Base-by-base conservation (phyloP, 1,140 invertebrate genomes). In the Achatina immaculata region DNA sequence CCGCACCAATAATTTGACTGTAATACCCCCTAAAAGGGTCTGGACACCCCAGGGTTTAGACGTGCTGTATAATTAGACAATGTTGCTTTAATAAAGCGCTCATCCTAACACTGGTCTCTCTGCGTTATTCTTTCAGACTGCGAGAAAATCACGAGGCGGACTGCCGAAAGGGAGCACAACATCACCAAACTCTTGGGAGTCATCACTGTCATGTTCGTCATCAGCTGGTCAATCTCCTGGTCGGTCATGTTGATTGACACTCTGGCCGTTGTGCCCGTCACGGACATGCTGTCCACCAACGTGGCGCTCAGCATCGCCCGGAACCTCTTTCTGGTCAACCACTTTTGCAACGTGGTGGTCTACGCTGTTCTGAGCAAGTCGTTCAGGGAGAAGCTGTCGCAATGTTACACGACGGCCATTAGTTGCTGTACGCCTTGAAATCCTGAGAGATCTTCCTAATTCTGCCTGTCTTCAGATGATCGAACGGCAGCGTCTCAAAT, bases 181-280 rank as follows among this genome's bases (percentile, higher is more conserved):
- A 79, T 79, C 77, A 79, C 77, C 9, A 58, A 62, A 36, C 77
- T 79, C 6, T 66, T 79, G 28, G 77, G 65, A 21, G 77, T 79
- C 28, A 79, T 79, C 77, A 79, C 77, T 2, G 0, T 71, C 40
- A 71, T 79, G 6, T 79, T 79, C 43, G 77, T 79, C 42, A 51
- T 79, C 65, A 69, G 65, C 66, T 79, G 77, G 77, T 79, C 78
- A 3, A 48, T 80, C 1, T 80, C 66, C 28, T 80, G 66, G 78
- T 40, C 42, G 1, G 78, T 80, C 24, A 72, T 51, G 34, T n/a
- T 80, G 28, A 6, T 28, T 38, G 34, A 45, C 42, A 72, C 3
- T 28, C 38, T 71, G 28, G 7, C 36, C n/a, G 48, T 58, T 19
- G 4, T 55, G 3, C 34, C 66, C 1, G n/a, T 66, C 14, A 21